These are phyloP conservation scores for Camponotus vicinus DNA, from an alignment of 1,140 invertebrate genomes.

Conservation along the genomic window DNA sequence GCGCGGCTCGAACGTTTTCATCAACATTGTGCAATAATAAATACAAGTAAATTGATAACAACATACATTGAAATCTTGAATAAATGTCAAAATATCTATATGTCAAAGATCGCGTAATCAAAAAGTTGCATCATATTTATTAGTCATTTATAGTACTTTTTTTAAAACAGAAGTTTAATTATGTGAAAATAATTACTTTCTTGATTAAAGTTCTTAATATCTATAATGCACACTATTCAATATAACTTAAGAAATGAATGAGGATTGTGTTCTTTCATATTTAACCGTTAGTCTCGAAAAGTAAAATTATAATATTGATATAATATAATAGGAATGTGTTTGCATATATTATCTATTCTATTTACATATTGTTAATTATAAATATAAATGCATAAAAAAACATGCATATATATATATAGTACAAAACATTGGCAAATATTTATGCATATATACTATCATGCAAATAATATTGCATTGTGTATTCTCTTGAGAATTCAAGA, in stretches of 20 bases:
- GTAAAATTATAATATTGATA: slow-evolving; percentile 1
- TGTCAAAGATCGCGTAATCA: neutral
- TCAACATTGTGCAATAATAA: neutral
- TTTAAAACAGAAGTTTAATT: too few relatives aligned
- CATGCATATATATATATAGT: neutral
- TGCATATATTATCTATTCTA: neutral
- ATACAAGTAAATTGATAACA: neutral
- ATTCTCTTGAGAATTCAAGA: neutral
- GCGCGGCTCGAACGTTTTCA: neutral
- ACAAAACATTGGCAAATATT: slow-evolving; percentile 11
- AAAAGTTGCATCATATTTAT: neutral
- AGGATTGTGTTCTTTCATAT: neutral
- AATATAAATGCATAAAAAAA: slow-evolving; percentile 25
- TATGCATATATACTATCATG: neutral
- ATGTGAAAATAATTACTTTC: neutral
- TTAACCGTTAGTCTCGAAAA: neutral
- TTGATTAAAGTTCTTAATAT: neutral
- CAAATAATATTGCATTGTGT: slow-evolving; percentile 3
- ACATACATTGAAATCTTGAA: neutral
- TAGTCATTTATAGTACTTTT: neutral
- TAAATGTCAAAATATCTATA: neutral
- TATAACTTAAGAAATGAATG: neutral
- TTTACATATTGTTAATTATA: slow-evolving; percentile 24
- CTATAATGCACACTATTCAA: neutral
- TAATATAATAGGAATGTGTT: slow-evolving; percentile 16